Evolutionary conservation across 2,113 vertebrate species (phyloP).

Genomic region (Chascanopsetta lugubris): DNA sequence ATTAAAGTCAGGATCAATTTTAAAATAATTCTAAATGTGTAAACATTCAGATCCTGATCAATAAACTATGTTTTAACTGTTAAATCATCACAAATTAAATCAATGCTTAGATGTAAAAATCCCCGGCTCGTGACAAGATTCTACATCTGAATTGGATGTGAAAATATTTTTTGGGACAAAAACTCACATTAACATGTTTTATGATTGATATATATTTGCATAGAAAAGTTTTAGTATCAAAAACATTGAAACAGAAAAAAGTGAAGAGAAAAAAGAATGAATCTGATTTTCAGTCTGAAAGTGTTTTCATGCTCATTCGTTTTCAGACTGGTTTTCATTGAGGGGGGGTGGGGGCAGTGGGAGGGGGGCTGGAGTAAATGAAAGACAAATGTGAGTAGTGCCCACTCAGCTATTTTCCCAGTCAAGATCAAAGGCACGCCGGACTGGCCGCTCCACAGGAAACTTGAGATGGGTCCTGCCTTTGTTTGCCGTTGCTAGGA

Average conservation of each 20-base stretch:
- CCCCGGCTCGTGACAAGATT: background rate
- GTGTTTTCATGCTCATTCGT: too few species aligned
- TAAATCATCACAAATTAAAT: too few species aligned
- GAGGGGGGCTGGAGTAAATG: conserved; percentile 75
- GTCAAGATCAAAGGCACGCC: conserved; percentile 85
- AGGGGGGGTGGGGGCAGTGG: conserved; percentile 37
- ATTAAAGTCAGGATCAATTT: background rate
- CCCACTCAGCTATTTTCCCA: conserved; percentile 88
- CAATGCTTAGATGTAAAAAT: background rate
- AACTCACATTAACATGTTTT: too few species aligned
- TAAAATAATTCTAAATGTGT: background rate
- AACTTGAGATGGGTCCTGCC: conserved; percentile 86
- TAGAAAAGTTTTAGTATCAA: conserved; percentile 6
- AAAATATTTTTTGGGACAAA: too few species aligned
- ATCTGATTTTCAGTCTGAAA: too few species aligned
- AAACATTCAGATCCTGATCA: background rate
- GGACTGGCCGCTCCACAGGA: conserved; percentile 85
- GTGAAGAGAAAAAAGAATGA: too few species aligned
- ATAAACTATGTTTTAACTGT: too few species aligned
- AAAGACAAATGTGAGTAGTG: conserved; percentile 86
- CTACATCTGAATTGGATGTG: background rate
- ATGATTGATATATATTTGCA: conserved; percentile 1
- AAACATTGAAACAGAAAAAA: background rate
- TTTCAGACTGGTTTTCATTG: conserved; percentile 33
- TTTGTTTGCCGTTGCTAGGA: conserved; percentile 89